Evolutionary conservation across 2,113 vertebrate species (phyloP).

Genomic region (Bettongia penicillata): DNA sequence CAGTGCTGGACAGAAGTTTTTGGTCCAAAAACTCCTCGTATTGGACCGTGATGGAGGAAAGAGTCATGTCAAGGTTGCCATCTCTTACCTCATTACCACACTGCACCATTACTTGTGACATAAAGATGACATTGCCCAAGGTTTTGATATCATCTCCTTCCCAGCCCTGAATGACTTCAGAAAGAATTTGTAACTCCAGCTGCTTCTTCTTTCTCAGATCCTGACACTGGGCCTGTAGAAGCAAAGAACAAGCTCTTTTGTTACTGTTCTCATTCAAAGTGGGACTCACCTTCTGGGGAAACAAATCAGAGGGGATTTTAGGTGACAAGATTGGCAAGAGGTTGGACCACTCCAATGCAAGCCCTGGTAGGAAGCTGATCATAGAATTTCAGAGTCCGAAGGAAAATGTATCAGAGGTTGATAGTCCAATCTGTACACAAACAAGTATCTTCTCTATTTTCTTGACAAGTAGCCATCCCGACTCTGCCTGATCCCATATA

Average conservation of each 20-base stretch:
- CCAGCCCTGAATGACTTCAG: slow-evolving; percentile 95
- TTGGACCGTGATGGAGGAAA: neutral
- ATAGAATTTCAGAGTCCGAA: neutral
- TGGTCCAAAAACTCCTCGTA: neutral
- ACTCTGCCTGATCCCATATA: neutral
- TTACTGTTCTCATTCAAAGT: neutral
- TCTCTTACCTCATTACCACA: slow-evolving; percentile 90
- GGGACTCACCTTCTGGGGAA: neutral
- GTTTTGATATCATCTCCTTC: slow-evolving; percentile 97
- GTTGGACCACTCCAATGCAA: neutral
- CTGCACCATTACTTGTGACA: slow-evolving; percentile 94
- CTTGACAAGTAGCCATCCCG: neutral
- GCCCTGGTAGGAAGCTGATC: neutral
- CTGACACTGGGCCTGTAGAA: slow-evolving; percentile 91
- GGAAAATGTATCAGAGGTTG: neutral
- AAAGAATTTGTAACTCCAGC: slow-evolving; percentile 96
- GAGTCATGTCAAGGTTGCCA: slow-evolving; percentile 21
- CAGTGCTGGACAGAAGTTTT: neutral
- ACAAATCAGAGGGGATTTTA: slow-evolving; percentile 30
- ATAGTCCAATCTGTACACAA: neutral
- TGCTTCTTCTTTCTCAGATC: slow-evolving; percentile 96
- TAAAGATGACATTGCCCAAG: slow-evolving; percentile 92
- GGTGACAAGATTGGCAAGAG: neutral
- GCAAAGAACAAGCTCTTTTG: slow-evolving; percentile 35
- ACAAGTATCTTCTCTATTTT: neutral